phyloP scores from a whole-genome alignment of 2,797 vertebrate species.

The Eidolon dupreanum region DNA sequence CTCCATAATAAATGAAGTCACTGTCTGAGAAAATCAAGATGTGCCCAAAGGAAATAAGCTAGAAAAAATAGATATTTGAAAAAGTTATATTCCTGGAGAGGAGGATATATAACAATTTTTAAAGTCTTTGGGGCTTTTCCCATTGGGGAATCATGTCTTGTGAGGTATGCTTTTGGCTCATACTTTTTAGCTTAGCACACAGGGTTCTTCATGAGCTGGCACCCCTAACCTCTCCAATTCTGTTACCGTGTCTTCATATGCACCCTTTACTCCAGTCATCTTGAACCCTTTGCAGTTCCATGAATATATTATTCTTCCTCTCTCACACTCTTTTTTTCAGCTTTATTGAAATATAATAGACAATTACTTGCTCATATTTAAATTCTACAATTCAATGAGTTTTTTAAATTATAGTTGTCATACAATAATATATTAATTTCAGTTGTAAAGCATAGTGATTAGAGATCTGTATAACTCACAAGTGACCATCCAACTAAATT shows the following conservation, averaged over 20 bases:
- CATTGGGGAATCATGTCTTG: not conserved
- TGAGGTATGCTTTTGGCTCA: not conserved
- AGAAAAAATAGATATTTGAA: slow-evolving; percentile 2
- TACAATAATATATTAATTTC: too few species aligned
- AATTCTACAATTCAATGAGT: too few species aligned
- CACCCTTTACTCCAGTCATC: not conserved
- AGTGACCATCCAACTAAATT: too few species aligned
- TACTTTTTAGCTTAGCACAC: not conserved
- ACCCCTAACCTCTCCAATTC: not conserved
- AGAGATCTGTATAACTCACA: too few species aligned
- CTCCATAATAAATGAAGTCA: slow-evolving; percentile 8
- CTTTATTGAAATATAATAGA: too few species aligned
- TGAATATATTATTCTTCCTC: not conserved
- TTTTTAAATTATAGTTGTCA: too few species aligned
- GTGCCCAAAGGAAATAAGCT: not conserved
- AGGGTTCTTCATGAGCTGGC: not conserved
- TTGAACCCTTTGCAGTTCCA: not conserved
- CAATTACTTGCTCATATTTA: too few species aligned
- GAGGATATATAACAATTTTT: not conserved
- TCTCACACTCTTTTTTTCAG: too few species aligned
- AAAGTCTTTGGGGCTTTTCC: not conserved
- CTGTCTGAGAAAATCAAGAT: slow-evolving; percentile 37
- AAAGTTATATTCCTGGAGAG: not conserved
- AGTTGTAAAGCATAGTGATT: too few species aligned
- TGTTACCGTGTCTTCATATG: not conserved